Evolutionary conservation across 2,888 invertebrate species (phyloP), one percentile per base, ranked within the genome.

Genomic region (Drosophila monieri): DNA sequence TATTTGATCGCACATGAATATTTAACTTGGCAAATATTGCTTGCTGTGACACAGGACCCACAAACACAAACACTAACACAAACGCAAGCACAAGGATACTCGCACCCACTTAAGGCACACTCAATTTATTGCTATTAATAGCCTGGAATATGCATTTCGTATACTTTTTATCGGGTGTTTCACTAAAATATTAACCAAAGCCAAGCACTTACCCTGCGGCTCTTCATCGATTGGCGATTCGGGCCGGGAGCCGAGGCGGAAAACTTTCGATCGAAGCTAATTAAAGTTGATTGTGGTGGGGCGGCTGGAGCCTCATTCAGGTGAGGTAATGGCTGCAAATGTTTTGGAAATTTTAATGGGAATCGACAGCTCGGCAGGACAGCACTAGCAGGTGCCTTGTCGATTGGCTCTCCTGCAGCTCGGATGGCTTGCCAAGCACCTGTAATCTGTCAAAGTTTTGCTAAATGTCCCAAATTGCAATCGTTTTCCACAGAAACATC

Each of bases 91-190:
- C 48, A 53, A 18, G 41, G 41, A 41, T 30, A 67, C 37, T 30
- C 58, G 15, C 18, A 44, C 14, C 30, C 44, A 66, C 58, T 51
- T 53, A 55, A 58, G 54, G 52, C 76, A 76, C 72, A 78, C 74
- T 76, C 80, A 85, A 81, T 85, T 83, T 80, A 78, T 83, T 78
- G 77, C 80, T 74, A 80, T 85, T 85, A 83, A 80, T 80, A 78
- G 85, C 51, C 74, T 44, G 51, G 54, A 58, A 46, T 67, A 64
- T 85, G 79, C 75, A 77, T 76, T 69, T 80, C 64, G 67, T 37
- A 74, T 71, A 83, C 65, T 71, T 79, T 85, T 77, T 74, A 66
- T 72, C 52, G 73, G 41, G 49, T 39, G 14, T 58, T 67, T 69
- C 64, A 54, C 69, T 76, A 59, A 70, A 59, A 67, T 84, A 71